Percentiles rank a stretch among this genome's conserved stretches.
These are phyloP conservation scores for Clarias platycephalus DNA, from an alignment of 2,797 vertebrate species.

Conservation along the genomic window DNA sequence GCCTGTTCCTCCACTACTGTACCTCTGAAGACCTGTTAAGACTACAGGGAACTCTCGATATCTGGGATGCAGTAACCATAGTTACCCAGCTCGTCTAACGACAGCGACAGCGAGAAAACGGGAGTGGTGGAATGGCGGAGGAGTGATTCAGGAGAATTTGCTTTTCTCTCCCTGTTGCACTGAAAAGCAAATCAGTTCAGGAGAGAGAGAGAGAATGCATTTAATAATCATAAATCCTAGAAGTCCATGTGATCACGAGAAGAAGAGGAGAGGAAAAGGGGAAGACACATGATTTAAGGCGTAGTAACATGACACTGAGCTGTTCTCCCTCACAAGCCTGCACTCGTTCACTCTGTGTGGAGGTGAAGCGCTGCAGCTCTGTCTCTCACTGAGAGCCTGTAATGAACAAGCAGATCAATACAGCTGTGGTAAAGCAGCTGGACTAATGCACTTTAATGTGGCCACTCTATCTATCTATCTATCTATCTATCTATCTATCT, in stretches of 20 bases:
- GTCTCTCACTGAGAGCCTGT: constrained; percentile 20
- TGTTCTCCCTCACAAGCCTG: constrained; percentile 2
- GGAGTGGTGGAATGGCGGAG: constrained; percentile 23
- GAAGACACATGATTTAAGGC: neutral
- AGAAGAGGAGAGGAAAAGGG: neutral
- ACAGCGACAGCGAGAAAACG: neutral
- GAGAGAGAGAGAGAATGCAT: neutral
- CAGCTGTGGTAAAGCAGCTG: constrained; percentile 21
- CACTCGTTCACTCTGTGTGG: constrained; percentile 13
- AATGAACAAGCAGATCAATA: constrained; percentile 48
- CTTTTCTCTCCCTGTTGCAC: neutral
- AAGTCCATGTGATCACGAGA: neutral
- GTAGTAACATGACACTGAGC: constrained; percentile 18
- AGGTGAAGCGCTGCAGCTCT: constrained; percentile 10
- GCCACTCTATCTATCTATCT: neutral
- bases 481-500: neutral
- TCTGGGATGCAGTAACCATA: constrained; percentile 48
- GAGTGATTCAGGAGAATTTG: constrained; percentile 28
- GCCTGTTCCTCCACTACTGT: neutral
- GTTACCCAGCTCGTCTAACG: constrained; percentile 30
- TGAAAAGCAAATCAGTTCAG: neutral
- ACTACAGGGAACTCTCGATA: constrained; percentile 8
- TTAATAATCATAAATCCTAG: neutral
- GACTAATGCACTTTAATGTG: constrained; percentile 21
- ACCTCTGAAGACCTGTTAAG: constrained; percentile 12